phyloP scores from a whole-genome alignment of 2,797 vertebrate genomes.

The Gymnopithys bicolor region DNA sequence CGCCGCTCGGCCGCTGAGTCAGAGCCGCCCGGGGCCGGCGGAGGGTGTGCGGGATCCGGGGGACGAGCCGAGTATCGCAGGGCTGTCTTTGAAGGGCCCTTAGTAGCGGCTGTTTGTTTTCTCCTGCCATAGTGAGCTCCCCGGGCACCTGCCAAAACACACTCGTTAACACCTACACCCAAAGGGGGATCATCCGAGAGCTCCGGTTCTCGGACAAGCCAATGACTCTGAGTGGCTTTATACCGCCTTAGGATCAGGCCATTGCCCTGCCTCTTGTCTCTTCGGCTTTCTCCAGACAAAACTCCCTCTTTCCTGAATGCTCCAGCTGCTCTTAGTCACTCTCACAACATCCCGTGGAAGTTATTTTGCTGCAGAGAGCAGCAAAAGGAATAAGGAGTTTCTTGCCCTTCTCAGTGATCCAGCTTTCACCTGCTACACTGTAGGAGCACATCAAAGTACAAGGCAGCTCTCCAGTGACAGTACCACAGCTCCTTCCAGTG shows the following conservation, averaged over 20 bases:
- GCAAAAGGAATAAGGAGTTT: neutral
- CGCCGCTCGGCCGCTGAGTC: slow-evolving; percentile 5
- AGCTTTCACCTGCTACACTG: neutral
- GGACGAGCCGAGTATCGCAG: neutral
- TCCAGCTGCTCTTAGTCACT: slow-evolving; percentile 33
- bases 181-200: slow-evolving; percentile 6
- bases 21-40: neutral
- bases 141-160: slow-evolving; percentile 46
- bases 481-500: neutral
- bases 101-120: neutral
- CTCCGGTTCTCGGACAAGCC: neutral
- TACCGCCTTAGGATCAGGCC: slow-evolving; percentile 27
- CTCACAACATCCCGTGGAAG: neutral
- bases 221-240: neutral
- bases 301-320: neutral
- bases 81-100: neutral
- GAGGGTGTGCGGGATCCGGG: neutral
- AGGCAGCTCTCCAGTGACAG: neutral
- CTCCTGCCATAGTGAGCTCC: neutral
- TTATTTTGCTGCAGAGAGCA: neutral
- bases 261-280: neutral
- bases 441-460: accelerated
- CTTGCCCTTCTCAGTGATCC: neutral
- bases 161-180: neutral
- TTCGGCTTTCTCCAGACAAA: neutral